phyloP scores from a whole-genome alignment of 30 jellyfish, hydroid and myxozoan genomes.

The Aurelia aurita complex sp. Pacific region DNA sequence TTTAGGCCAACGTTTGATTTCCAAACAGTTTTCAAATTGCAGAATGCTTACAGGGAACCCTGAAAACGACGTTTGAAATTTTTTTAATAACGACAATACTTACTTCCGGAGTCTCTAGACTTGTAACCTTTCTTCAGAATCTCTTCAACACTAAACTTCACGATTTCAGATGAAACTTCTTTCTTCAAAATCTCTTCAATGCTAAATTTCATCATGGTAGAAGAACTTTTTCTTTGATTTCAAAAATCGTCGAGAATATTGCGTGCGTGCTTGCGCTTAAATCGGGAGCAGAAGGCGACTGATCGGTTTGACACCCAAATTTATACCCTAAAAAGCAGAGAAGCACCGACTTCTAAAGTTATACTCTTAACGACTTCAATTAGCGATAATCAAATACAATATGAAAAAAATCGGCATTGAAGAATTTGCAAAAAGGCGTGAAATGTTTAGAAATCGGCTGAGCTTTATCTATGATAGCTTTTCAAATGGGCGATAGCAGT shows the following conservation, averaged over 20 bases:
- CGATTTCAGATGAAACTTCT: constrained; percentile 15
- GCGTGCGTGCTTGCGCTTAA: no score
- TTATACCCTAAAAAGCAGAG: not conserved
- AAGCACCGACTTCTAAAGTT: constrained; percentile 1
- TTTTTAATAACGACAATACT: not conserved
- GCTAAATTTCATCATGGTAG: constrained; percentile 51
- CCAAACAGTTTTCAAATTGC: no score
- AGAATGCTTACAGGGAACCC: no score
- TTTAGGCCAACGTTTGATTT: no score
- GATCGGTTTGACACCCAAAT: not conserved
- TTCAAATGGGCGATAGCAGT: constrained; percentile 6
- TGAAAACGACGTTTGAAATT: no score
- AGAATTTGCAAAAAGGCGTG: constrained; percentile 15
- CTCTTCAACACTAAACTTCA: constrained; percentile 62
- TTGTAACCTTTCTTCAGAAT: constrained; percentile 43
- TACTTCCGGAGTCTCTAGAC: not conserved
- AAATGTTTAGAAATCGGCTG: constrained; percentile 35
- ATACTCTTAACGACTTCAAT: not conserved
- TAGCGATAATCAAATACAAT: constrained; percentile 15
- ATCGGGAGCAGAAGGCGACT: no score
- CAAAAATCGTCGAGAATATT: no score
- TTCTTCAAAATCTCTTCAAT: constrained; percentile 63
- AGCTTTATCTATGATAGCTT: constrained; percentile 19
- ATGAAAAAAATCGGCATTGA: not conserved
- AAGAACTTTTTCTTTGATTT: no score